Evolutionary conservation across 2,888 invertebrate genomes (phyloP).

Genomic region (Melanchra persicariae): DNA sequence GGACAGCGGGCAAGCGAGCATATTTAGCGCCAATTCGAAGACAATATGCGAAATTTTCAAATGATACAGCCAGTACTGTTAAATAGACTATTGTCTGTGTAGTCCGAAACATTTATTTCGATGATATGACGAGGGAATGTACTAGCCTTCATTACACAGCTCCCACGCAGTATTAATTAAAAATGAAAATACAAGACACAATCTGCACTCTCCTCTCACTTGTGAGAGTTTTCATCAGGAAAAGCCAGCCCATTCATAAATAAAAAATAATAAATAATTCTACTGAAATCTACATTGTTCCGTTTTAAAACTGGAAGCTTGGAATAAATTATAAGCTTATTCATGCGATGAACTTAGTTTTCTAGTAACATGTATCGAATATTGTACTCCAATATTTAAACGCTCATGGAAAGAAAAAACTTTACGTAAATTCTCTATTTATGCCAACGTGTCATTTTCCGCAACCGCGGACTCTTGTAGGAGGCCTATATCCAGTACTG

Average conservation of each 20-base stretch:
- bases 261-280: no score
- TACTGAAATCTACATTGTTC: background rate
- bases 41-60: slow-evolving; percentile 17
- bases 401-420: background rate
- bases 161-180: background rate
- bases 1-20: slow-evolving; percentile 51
- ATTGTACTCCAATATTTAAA: background rate
- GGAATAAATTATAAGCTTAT: background rate
- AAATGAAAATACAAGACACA: slow-evolving; percentile 1
- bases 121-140: background rate
- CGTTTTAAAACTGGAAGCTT: background rate
- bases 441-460: background rate
- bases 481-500: no score
- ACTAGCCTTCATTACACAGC: background rate
- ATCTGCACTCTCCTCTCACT: background rate
- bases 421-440: background rate
- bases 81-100: slow-evolving; percentile 10
- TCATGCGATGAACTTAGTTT: background rate
- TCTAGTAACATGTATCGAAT: background rate
- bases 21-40: slow-evolving; percentile 7
- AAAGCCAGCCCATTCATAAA: no score
- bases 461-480: no score
- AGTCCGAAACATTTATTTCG: background rate
- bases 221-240: background rate
- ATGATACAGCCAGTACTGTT: slow-evolving; percentile 5